Evolutionary conservation across 1,140 invertebrate species (phyloP), one percentile per base, ranked within the genome.

Genomic region (Tetranychus cinnabarinus): DNA sequence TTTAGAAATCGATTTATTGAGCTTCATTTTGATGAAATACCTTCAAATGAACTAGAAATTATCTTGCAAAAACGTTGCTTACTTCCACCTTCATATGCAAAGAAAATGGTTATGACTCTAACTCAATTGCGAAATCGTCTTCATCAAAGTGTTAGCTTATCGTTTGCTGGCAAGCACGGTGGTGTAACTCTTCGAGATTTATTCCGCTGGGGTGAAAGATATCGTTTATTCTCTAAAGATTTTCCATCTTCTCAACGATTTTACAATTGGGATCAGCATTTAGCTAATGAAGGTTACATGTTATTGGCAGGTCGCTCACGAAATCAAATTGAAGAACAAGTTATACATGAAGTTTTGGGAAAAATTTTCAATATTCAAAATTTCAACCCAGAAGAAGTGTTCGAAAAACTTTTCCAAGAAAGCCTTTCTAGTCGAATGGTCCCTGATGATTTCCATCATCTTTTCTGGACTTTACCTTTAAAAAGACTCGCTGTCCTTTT

Each of bases 1-100:
- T 98, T 99, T 68, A 81, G 92, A 67, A 98, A 98, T 73, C 77
- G 96, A 64, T 99, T 99, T 72, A 85, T 98, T 47, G 92, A 98
- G 68, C 74, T 99, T 5, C 91, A 97, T 72, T 98, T 97, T 72
- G 84, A 89, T 70, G 88, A 95, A 69, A 91, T 98, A 69, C 93
- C 95, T 0, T 74, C 82, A 45, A 68, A 72, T 1, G 95, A 99
- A 70, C 72, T 99, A 46, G 82, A 89, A 72, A 80, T 76, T 13
- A 99, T 99, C 71, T 77, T 99, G 13, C 82, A 93, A 69, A 75
- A 86, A 68, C 77, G 90, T 64, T 97, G 92, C 74, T 76, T 81
- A 10, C 81, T 99, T 68, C 85, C 93, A 3, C 72, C 78, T 3
- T 84, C 85, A 0, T 92, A 95, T 71, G 82, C 87, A 63, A 84